Evolutionary conservation across 2,797 vertebrate species (phyloP), one percentile per base, ranked within the genome.

Genomic region (Falco biarmicus): DNA sequence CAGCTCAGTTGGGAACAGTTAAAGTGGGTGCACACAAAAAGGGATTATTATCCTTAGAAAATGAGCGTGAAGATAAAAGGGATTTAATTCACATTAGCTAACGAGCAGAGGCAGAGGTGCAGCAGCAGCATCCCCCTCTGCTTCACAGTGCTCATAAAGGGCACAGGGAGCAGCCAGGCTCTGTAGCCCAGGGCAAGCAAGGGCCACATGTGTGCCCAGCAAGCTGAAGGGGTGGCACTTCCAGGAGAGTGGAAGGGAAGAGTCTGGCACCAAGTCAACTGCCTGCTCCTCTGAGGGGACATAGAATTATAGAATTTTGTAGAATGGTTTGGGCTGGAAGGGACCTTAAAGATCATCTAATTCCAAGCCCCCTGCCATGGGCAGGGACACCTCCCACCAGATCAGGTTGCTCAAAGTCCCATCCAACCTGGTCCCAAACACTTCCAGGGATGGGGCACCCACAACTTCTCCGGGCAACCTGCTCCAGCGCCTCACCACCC

Each of bases 71-170:
- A 95, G 98, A 98, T 98, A 98, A 98, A 99, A 99, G 94, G 98
- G 98, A 98, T 97, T 98, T 98, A 98, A 98, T 98, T 98, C 98
- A 98, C 98, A 98, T 97, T 98, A 98, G 98, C 98, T 99, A 99
- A 99, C 98, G 98, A 99, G 98, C 98, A 98, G 96, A 96, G 97
- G 98, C 97, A 98, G 98, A 98, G 97, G 98, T 95, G 98, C 99
- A 99, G 98, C 98, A 99, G 98, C 92, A 65, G 97, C 96, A 85
- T 96, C 97, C 96, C 98, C 96, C 98, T 98, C 91, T 87, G 84
- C 94, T 97, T 97, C 95, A 90, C 87, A 84, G 77, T 10, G 69
- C 69, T 91, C 22, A 6, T 71, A 84, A 97, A 96, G 96, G 97
- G 97, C 87, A 97, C 93, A 94, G 96, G 98, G 98, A 99, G 98